Conservation (phyloP, 2,797 vertebrate species). For the Pangasius mekongensis region DNA sequence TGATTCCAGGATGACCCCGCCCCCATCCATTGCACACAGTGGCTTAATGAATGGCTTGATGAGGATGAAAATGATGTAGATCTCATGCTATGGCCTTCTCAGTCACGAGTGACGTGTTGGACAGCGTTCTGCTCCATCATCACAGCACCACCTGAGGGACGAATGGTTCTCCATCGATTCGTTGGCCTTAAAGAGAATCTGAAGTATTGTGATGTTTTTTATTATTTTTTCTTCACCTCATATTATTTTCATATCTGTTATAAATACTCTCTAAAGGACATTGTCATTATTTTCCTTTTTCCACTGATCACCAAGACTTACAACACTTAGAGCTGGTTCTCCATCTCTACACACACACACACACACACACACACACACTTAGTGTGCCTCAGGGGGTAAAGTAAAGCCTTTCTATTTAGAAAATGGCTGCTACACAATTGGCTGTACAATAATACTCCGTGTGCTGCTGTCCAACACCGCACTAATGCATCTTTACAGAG, state of each 20-base stretch:
- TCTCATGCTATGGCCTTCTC: not conserved
- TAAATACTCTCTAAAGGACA: not conserved
- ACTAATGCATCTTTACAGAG: constrained; percentile 27
- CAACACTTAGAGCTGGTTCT: not conserved
- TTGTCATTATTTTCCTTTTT: not conserved
- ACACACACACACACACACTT: not conserved
- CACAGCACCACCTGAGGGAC: not conserved
- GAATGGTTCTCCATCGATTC: not conserved
- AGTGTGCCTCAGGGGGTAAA: not conserved
- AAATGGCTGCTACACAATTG: constrained; percentile 18
- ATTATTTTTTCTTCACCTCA: not conserved
- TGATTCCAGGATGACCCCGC: not conserved
- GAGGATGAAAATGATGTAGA: not conserved
- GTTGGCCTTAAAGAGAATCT: not conserved
- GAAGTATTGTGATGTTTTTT: not conserved
- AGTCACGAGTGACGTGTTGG: not conserved
- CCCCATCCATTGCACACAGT: not conserved
- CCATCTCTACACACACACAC: not conserved
- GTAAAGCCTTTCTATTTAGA: constrained; percentile 13
- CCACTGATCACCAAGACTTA: not conserved
- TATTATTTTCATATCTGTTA: not conserved
- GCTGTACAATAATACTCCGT: not conserved
- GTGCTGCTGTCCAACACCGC: not conserved
- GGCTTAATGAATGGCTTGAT: not conserved
- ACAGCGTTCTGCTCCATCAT: not conserved